Percentiles rank a stretch among this genome's conserved stretches.
phyloP scores from a whole-genome alignment of 2,888 invertebrate genomes.

The Drosophila neutralis region DNA sequence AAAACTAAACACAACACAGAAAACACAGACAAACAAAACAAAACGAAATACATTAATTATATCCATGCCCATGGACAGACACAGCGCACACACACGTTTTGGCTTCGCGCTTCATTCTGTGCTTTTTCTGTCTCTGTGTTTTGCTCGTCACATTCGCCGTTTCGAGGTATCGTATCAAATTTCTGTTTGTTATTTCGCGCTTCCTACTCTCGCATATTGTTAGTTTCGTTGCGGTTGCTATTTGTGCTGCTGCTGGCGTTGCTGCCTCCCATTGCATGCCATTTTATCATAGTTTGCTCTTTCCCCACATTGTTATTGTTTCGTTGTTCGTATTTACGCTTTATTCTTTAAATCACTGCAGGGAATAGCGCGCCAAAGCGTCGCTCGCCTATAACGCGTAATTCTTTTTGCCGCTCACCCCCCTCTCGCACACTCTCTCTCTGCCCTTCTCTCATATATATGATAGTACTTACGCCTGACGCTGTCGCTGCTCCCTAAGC shows the following conservation, averaged over 20 bases:
- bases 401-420: not conserved
- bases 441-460: constrained; percentile 2
- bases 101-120: constrained; percentile 37
- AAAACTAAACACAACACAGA: constrained; percentile 30
- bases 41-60: constrained; percentile 28
- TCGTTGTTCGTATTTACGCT: constrained; percentile 17
- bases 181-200: constrained; percentile 34
- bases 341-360: constrained; percentile 15
- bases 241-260: constrained; percentile 1
- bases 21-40: constrained; percentile 4
- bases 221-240: constrained; percentile 18
- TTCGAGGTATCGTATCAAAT: constrained; percentile 31
- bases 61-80: constrained; percentile 28
- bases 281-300: constrained; percentile 22
- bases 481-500: constrained; percentile 36
- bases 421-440: not conserved
- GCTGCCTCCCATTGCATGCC: constrained; percentile 13
- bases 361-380: constrained; percentile 26
- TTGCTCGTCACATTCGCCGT: constrained; percentile 59
- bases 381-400: constrained; percentile 15
- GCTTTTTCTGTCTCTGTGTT: constrained; percentile 51
- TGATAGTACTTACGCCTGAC: constrained; percentile 54
- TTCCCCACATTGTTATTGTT: constrained; percentile 16
- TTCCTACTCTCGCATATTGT: constrained; percentile 20
- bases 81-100: constrained; percentile 25